Percentiles rank a stretch among this genome's conserved stretches.
Conservation (phyloP, 2,113 vertebrate species). For the Brachirus orientalis region DNA sequence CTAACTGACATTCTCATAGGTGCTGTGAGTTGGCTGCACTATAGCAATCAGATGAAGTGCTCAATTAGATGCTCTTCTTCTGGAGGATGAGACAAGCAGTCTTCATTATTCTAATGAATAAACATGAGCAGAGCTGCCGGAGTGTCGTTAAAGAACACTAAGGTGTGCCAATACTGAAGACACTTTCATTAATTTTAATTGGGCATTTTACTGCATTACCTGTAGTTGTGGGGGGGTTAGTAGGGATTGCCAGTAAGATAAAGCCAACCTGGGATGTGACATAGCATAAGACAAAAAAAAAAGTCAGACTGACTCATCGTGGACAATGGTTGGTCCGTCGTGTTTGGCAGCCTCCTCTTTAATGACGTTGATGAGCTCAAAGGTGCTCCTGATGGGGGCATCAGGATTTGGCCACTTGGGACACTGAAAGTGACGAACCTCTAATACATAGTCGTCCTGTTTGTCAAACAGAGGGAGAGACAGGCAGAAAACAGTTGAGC, state of each 20-base stretch:
- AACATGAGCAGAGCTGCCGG: constrained; percentile 47
- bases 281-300: background rate
- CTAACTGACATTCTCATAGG: constrained; percentile 47
- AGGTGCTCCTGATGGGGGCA: constrained; percentile 92
- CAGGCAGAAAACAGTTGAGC: constrained; percentile 34
- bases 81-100: constrained; percentile 48
- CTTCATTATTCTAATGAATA: constrained; percentile 68
- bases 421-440: constrained; percentile 96
- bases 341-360: constrained; percentile 92
- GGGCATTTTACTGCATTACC: constrained; percentile 31
- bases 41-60: constrained; percentile 43
- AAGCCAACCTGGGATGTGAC: background rate
- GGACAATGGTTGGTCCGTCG: constrained; percentile 94
- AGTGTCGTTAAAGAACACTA: constrained; percentile 39
- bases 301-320: constrained; percentile 89
- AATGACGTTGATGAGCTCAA: constrained; percentile 95
- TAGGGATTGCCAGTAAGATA: background rate
- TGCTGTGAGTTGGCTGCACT: constrained; percentile 10
- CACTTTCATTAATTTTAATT: constrained; percentile 53
- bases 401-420: constrained; percentile 97
- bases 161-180: constrained; percentile 48
- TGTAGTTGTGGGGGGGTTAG: constrained; percentile 11
- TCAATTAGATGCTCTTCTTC: constrained; percentile 56
- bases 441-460: constrained; percentile 95
- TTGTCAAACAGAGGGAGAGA: background rate